Conservation (phyloP, 2,797 vertebrate genomes). For the Meriones psammophilus region DNA sequence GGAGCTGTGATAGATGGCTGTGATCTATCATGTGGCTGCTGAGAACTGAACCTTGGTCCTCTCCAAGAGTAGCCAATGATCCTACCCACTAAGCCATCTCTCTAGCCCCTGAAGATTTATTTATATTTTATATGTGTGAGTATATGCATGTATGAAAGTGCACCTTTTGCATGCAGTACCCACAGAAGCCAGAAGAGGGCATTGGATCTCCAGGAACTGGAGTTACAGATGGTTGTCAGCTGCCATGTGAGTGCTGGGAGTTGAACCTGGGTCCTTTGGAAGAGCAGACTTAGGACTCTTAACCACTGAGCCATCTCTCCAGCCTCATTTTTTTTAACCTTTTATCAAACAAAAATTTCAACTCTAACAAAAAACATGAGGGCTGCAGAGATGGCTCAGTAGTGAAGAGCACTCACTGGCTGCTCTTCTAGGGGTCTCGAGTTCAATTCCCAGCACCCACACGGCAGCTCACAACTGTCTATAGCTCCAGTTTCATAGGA, state of each 20-base stretch:
- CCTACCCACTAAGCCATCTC: background rate
- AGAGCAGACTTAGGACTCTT: background rate
- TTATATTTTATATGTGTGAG: too few species aligned
- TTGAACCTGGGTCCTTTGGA: background rate
- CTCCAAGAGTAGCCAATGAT: background rate
- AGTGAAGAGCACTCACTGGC: background rate
- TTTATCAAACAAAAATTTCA: conserved; percentile 40
- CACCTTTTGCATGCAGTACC: background rate
- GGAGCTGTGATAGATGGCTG: background rate
- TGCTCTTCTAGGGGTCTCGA: background rate
- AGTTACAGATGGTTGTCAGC: background rate
- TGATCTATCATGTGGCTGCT: background rate
- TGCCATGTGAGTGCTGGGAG: background rate
- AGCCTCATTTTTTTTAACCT: background rate
- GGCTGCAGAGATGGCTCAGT: background rate
- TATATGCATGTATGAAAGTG: background rate
- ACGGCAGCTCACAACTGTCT: background rate
- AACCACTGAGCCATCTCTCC: background rate
- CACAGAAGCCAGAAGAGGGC: background rate
- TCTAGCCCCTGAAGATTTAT: background rate
- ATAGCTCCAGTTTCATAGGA: background rate
- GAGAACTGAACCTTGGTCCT: too few species aligned
- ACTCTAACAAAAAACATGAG: background rate
- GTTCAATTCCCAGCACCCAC: background rate
- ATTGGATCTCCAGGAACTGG: background rate